Base-by-base conservation (phyloP, 2,113 vertebrate genomes). In the Triplophysa rosa region DNA sequence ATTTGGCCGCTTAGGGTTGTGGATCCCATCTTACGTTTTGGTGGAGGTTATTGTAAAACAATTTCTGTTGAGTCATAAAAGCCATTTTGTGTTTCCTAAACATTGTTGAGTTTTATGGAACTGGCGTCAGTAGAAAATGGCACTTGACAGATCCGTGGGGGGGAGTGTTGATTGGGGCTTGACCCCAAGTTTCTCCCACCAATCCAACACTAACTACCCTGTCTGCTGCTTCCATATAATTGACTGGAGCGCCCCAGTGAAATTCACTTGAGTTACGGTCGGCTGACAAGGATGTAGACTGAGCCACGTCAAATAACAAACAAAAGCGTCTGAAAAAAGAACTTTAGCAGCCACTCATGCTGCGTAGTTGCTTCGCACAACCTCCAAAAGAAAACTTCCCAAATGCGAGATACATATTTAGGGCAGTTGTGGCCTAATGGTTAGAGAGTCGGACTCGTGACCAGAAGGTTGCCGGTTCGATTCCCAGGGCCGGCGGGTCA, bases 321-420 rank as follows among this genome's bases (percentile, higher is more conserved):
- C 72, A 74, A 74, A 26, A 29, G 54, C 14, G 40, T 21, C 1
- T 13, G 42, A 58, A 69, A 62, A 69, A 47, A 78, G 67, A 67
- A 24, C 66, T 42, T 73, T 78, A 89, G 85, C 64, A 79, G 87
- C 86, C 83, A 83, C 86, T 89, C 85, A 86, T 84, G 87, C 87
- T 80, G 86, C 64, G 81, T 83, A 72, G 74, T 85, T 81, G 82
- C n/a, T 71, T 77, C 75, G 83, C 87, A 79, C 80, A 64, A 83
- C 85, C 19, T 71, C 26, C 87, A 88, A 90, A 91, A 87, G 64
- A 45, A 90, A 90, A 89, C 88, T 91, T 88, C 85, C 83, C 33
- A 7, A 37, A 37, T 6, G 6, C 5, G 33, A 37, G 33, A 37
- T 37, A 6, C 83, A 82, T 12, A 1, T n/a, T n/a, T n/a, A n/a